Base-by-base conservation (phyloP, 2,113 vertebrate species). In the Phylloscopus whistleri region DNA sequence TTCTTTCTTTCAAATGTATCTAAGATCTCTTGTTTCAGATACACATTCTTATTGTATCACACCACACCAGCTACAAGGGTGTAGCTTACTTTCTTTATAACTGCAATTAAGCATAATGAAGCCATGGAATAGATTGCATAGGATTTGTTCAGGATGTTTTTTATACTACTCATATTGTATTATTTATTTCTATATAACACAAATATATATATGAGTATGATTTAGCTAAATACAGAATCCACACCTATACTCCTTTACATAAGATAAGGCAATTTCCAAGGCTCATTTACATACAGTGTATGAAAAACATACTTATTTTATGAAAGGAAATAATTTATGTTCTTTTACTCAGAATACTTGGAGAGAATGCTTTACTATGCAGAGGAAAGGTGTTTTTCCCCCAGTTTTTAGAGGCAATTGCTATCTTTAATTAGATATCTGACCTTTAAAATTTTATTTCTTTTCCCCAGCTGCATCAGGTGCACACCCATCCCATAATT, bases 371-470 rank as follows among this genome's bases (percentile, higher is more conserved):
- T 70, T 90, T 89, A 51, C 33, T 52, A 28, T 17, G 3, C 46
- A 87, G 48, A 87, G 4, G 4, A 84, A 84, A 81, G 22, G 44
- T 91, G 17, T 22, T 5, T 67, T 70, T 39, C 6, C 6, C 10
- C 6, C 11, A 2, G 2, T 39, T 89, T 81, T 51, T 11, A 59
- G 33, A 91, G 56, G 28, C 15, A 91, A 64, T 64, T 63, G 43
- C 7, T 51, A 59, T 60, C 24, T 89, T 93, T 82, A 89, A 93
- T 94, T 93, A 91, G 74, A 44, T 73, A 89, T 13, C 62, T 93
- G 81, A 94, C 81, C 66, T 93, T 93, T 87, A 78, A 43, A 44
- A 16, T 95, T 75, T 89, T 92, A 20, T 93, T 75, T 89, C 75
- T 67, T 72, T 66, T 49, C 28, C 49, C 10, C 44, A 75, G 35